Percentiles rank a stretch among this genome's conserved stretches.
These are phyloP conservation scores for Osmerus mordax DNA, from an alignment of 2,113 vertebrate species.

Conservation along the genomic window DNA sequence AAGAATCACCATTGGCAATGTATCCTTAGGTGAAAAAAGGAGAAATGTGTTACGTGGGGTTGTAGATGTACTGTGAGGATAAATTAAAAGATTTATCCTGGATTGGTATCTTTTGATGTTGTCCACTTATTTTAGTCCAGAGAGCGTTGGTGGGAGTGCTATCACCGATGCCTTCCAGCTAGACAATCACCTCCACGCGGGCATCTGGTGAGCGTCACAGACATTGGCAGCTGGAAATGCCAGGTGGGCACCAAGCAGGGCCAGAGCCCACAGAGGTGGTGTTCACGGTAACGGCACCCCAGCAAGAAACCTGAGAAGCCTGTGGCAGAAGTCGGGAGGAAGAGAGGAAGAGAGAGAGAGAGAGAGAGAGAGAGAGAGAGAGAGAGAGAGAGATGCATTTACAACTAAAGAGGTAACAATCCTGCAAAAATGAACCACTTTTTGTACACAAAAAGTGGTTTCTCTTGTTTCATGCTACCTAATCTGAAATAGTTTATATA, in stretches of 20 bases:
- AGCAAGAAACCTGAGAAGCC: neutral
- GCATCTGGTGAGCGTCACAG: conserved; percentile 30
- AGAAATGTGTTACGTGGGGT: too few relatives aligned
- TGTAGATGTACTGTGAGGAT: too few relatives aligned
- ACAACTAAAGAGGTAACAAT: too few relatives aligned
- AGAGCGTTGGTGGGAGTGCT: neutral
- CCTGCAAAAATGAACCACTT: too few relatives aligned
- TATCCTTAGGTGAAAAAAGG: too few relatives aligned
- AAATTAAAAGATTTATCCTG: too few relatives aligned
- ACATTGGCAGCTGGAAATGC: conserved; percentile 16
- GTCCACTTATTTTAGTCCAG: too few relatives aligned
- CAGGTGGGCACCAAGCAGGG: neutral
- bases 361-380: neutral
- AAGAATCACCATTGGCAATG: too few relatives aligned
- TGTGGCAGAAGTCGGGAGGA: neutral
- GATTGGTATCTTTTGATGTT: too few relatives aligned
- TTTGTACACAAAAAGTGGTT: too few relatives aligned
- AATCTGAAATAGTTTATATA: too few relatives aligned
- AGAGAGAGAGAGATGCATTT: neutral
- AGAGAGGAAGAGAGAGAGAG: neutral
- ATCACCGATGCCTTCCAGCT: conserved; percentile 1
- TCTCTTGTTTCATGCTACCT: too few relatives aligned
- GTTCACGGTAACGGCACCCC: conserved; percentile 36
- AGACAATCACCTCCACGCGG: conserved; percentile 12
- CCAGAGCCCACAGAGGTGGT: conserved; percentile 25